These are phyloP conservation scores for Incurvaria masculella DNA, from an alignment of 2,888 invertebrate genomes.

Conservation along the genomic window DNA sequence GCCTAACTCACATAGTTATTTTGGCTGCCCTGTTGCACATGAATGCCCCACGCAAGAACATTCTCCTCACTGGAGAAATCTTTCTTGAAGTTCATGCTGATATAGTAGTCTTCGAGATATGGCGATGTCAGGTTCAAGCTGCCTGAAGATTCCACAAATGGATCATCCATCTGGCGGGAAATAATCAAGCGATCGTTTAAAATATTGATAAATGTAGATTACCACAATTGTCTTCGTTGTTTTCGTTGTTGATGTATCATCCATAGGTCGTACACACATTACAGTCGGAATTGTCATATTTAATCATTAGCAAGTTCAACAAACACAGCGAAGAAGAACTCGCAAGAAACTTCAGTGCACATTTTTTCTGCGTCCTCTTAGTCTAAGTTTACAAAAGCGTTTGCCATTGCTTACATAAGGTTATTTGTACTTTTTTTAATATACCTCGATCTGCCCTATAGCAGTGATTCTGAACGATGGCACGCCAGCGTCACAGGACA, in stretches of 20 bases:
- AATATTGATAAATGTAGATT: not conserved
- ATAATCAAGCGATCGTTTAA: conserved; percentile 1
- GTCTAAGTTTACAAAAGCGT: no score
- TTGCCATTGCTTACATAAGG: no score
- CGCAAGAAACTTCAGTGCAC: no score
- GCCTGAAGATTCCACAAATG: conserved; percentile 60
- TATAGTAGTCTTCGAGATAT: conserved; percentile 61
- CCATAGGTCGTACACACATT: not conserved
- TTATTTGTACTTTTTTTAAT: no score
- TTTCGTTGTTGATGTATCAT: not conserved
- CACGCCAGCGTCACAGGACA: conserved; percentile 43
- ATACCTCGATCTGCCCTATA: conserved; percentile 40
- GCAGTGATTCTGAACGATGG: conserved; percentile 43
- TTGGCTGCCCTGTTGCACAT: conserved; percentile 53
- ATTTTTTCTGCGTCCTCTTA: no score
- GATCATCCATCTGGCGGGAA: conserved; percentile 55
- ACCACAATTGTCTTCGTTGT: not conserved
- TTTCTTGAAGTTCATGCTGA: conserved; percentile 63
- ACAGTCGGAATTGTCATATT: no score
- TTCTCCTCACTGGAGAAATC: conserved; percentile 66
- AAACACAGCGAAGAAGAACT: no score
- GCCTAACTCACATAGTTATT: conserved; percentile 50
- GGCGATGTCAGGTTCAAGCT: conserved; percentile 62
- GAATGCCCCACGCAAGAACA: conserved; percentile 59
- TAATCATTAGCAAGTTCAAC: no score